Evolutionary conservation across 2,113 vertebrate species (phyloP).

Genomic region (Myanophis thanlyinensis): DNA sequence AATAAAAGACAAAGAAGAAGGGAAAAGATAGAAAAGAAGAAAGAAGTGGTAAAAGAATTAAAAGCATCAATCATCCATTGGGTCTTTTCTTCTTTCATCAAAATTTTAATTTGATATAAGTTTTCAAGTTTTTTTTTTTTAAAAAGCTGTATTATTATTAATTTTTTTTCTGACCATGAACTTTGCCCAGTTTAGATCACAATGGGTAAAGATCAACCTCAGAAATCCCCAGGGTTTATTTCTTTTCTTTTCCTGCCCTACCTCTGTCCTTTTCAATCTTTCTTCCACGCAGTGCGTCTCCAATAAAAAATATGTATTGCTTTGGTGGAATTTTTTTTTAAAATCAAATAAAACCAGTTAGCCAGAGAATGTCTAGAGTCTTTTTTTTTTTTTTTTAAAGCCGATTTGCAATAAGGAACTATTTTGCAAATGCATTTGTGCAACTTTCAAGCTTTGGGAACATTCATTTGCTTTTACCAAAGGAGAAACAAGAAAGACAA

Average conservation of each 20-base stretch:
- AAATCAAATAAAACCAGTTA: not conserved
- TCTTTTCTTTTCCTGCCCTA: not conserved
- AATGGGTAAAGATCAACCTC: not conserved
- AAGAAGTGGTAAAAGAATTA: not conserved
- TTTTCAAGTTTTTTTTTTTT: not conserved
- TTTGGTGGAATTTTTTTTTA: not conserved
- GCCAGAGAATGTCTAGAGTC: slow-evolving; percentile 18
- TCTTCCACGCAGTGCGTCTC: not conserved
- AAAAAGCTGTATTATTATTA: not conserved
- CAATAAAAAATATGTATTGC: not conserved
- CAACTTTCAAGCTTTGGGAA: not conserved
- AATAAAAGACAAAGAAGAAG: not conserved
- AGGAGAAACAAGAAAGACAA: not conserved
- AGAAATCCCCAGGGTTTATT: not conserved
- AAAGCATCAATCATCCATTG: not conserved
- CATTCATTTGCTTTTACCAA: not conserved
- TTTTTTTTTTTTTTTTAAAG: not conserved
- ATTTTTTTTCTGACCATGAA: not conserved
- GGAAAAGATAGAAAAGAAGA: not conserved
- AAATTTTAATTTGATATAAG: not conserved
- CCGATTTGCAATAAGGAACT: too few relatives aligned
- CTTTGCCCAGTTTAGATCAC: not conserved
- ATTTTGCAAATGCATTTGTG: too few relatives aligned
- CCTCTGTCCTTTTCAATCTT: not conserved
- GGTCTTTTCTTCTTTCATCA: not conserved